These are phyloP conservation scores for Drosophila subobscura DNA, from an alignment of 1,140 invertebrate genomes.

Conservation along the genomic window DNA sequence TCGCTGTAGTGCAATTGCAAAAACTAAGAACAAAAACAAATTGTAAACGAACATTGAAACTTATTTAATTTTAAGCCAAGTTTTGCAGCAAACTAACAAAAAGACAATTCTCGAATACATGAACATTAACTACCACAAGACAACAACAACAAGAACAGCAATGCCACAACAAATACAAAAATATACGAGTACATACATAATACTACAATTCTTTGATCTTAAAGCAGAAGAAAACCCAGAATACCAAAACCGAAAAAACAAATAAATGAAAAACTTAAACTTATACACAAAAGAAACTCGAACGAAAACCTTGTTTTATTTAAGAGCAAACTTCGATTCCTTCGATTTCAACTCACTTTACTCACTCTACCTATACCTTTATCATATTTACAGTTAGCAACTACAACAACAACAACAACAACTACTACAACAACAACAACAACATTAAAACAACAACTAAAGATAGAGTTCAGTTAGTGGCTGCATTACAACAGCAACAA, in stretches of 20 bases:
- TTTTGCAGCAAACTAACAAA: conserved; percentile 43
- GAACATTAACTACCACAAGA: conserved; percentile 25
- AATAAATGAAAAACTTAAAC: conserved; percentile 82
- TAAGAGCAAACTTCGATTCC: conserved; percentile 46
- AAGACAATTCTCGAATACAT: conserved; percentile 20
- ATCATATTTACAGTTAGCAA: conserved; percentile 77
- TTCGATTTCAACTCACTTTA: conserved; percentile 49
- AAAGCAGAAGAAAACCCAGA: conserved; percentile 57
- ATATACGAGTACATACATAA: conserved; percentile 45
- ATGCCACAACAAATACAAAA: conserved; percentile 66
- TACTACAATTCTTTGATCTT: conserved; percentile 80
- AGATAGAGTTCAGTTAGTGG: conserved; percentile 47
- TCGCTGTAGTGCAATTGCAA: conserved; percentile 77
- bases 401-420: conserved; percentile 31
- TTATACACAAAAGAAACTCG: conserved; percentile 80
- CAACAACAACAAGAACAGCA: conserved; percentile 55
- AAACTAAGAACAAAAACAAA: conserved; percentile 53
- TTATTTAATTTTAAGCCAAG: conserved; percentile 77
- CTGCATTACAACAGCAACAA: conserved; percentile 41
- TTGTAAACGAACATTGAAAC: conserved; percentile 66
- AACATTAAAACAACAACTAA: conserved; percentile 59
- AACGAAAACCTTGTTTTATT: conserved; percentile 80
- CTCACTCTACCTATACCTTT: conserved; percentile 68
- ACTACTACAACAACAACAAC: conserved; percentile 45
- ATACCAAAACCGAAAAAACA: conserved; percentile 61